These are phyloP conservation scores for Ctena decussata DNA, from an alignment of 2,888 invertebrate genomes.

Conservation along the genomic window DNA sequence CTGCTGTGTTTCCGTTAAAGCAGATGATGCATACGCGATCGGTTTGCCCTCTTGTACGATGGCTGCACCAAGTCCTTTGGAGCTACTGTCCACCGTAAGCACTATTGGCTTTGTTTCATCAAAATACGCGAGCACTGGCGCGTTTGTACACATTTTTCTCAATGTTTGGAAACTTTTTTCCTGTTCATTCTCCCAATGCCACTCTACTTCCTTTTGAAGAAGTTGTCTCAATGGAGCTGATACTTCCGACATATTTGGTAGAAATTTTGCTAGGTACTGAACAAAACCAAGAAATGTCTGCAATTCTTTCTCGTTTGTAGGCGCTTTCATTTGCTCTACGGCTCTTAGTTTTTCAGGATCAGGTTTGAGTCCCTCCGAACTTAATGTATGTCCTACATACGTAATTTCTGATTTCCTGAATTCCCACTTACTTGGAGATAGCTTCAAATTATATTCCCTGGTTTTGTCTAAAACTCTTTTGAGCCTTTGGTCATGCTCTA, in stretches of 20 bases:
- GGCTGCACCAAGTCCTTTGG: conserved; percentile 65
- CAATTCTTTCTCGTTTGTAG: too few species aligned
- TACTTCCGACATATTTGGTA: conserved; percentile 18
- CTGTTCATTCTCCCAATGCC: conserved; percentile 54
- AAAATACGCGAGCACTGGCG: conserved; percentile 60
- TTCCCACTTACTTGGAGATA: too few species aligned
- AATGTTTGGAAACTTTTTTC: conserved; percentile 60
- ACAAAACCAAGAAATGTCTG: too few species aligned
- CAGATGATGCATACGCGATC: conserved; percentile 38
- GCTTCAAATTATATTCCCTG: too few species aligned
- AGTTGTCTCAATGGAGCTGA: not conserved
- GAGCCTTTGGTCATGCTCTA: too few species aligned
- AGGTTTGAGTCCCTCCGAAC: too few species aligned
- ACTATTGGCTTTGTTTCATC: conserved; percentile 31
- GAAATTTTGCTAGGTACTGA: conserved; percentile 30
- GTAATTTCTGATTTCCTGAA: too few species aligned
- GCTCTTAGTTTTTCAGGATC: too few species aligned
- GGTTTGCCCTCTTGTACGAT: conserved; percentile 59
- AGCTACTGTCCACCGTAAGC: conserved; percentile 64
- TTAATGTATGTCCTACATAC: too few species aligned
- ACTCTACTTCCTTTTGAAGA: conserved; percentile 18
- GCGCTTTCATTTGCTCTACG: too few species aligned
- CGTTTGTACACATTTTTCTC: conserved; percentile 43
- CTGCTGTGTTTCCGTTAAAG: conserved; percentile 19
- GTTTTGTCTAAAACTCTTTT: too few species aligned